Conservation (phyloP, 2,888 invertebrate genomes). For the Hyposoter didymator region DNA sequence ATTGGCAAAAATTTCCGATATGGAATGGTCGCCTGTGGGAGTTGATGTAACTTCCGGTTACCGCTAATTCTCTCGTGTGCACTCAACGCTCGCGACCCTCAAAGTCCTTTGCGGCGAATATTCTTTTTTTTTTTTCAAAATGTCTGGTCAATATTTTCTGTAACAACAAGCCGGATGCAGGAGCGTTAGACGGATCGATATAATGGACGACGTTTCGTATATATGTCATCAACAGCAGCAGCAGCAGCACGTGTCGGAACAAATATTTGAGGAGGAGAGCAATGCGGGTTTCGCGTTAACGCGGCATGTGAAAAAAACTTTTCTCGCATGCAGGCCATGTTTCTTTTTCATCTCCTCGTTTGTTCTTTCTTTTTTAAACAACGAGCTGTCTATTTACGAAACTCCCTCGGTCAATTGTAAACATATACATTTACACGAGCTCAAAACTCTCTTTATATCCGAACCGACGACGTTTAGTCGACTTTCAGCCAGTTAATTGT, state of each 20-base stretch:
- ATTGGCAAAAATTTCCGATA: background rate
- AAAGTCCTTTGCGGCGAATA: background rate
- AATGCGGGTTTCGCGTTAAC: slow-evolving; percentile 2
- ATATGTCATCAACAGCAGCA: slow-evolving; percentile 61
- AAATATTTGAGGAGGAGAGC: slow-evolving; percentile 66
- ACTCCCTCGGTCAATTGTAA: slow-evolving; percentile 12
- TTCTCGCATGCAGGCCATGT: slow-evolving; percentile 14
- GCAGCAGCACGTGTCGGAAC: slow-evolving; percentile 56
- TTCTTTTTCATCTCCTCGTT: slow-evolving; percentile 28
- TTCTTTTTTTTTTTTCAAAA: slow-evolving; percentile 48
- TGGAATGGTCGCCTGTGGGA: background rate
- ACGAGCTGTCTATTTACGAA: background rate
- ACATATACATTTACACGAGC: slow-evolving; percentile 9
- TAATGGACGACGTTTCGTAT: slow-evolving; percentile 59
- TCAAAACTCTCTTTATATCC: background rate
- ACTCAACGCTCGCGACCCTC: background rate
- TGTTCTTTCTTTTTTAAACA: background rate
- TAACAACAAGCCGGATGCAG: slow-evolving; percentile 74
- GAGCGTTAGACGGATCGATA: slow-evolving; percentile 76
- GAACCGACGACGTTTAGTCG: background rate
- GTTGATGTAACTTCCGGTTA: background rate
- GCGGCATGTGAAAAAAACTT: slow-evolving; percentile 9
- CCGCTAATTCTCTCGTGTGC: background rate
- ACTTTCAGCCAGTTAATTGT: too few species aligned
- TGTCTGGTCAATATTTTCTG: slow-evolving; percentile 74